Percentiles rank a stretch among this genome's conserved stretches.
Evolutionary conservation across 2,888 invertebrate species (phyloP).

Genomic region (Kryphioiulus occultus): DNA sequence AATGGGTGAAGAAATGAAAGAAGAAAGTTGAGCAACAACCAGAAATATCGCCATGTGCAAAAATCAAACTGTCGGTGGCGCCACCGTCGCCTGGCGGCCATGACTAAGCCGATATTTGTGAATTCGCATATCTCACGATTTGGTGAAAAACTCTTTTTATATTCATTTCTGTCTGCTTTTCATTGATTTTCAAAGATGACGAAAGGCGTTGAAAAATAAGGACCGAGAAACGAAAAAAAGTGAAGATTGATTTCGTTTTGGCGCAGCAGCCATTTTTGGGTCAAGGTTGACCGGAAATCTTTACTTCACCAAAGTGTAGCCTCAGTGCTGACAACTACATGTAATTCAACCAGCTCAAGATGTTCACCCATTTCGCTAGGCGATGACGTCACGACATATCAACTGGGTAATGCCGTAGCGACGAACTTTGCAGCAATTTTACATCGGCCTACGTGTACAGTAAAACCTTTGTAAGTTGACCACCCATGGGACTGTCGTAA

Average conservation of each 20-base stretch:
- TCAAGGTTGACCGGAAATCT: neutral
- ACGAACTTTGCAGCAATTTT: too few relatives aligned
- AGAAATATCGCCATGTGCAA: neutral
- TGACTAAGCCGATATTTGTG: neutral
- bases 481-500: too few relatives aligned
- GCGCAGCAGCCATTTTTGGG: neutral
- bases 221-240: neutral
- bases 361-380: too few relatives aligned
- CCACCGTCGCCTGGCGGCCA: neutral
- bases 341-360: too few relatives aligned
- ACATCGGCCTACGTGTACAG: too few relatives aligned
- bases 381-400: too few relatives aligned
- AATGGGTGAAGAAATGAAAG: neutral
- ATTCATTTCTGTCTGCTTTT: neutral
- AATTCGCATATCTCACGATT: neutral
- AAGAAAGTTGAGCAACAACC: neutral
- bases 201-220: neutral
- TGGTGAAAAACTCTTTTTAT: neutral
- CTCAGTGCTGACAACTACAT: too few relatives aligned
- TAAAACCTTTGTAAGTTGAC: too few relatives aligned
- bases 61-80: neutral
- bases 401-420: too few relatives aligned
- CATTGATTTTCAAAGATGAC: neutral
- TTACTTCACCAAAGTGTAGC: neutral
- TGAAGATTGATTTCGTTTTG: neutral